Base-by-base conservation (phyloP, 2,113 vertebrate genomes). In the Pseudorasbora parva region DNA sequence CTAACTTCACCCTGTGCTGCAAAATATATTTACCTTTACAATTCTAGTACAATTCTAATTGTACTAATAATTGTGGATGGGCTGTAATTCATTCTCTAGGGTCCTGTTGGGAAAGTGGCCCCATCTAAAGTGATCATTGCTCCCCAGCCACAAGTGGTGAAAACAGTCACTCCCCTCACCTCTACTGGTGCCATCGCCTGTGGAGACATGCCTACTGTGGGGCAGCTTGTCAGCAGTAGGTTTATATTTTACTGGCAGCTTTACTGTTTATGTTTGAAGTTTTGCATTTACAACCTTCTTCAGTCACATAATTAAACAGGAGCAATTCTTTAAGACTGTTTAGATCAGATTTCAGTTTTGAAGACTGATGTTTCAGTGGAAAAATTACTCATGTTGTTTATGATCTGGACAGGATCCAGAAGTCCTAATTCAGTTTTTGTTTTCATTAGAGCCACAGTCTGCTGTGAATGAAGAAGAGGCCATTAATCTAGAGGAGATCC, bases 401-500 rank as follows among this genome's bases (percentile, higher is more conserved):
- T 43, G 76, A 78, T 78, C n/a, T 60, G 57, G 37, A 59, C 30
- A 30, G 69, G 2, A 45, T 54, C 30, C 33, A 41, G 30, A 59
- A 78, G 75, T 41, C 21, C 56, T 88, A 90, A 88, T 83, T 47
- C 7, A 45, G 41, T 51, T 68, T 82, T 82, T 79, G 47, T n/a
- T 76, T 5, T 49, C n/a, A 37, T 82, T 84, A 98, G 97, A 97
- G 88, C 94, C 97, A 12, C 94, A 96, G 30, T 93, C 94, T 79
- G 91, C 94, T 11, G 87, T 90, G 66, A 84, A 90, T 17, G 92
- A 96, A 33, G 97, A 97, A 85, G 97, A 98, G 0, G 96, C 96
- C 47, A 98, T 99, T 87, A 98, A 99, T 92, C 93, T 99, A 88
- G 97, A 98, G 89, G 97, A 98, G 89, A 99, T 99, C 69, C 95